These are phyloP conservation scores for Loripinus fragilis DNA, from an alignment of 2,888 invertebrate genomes.

Conservation along the genomic window DNA sequence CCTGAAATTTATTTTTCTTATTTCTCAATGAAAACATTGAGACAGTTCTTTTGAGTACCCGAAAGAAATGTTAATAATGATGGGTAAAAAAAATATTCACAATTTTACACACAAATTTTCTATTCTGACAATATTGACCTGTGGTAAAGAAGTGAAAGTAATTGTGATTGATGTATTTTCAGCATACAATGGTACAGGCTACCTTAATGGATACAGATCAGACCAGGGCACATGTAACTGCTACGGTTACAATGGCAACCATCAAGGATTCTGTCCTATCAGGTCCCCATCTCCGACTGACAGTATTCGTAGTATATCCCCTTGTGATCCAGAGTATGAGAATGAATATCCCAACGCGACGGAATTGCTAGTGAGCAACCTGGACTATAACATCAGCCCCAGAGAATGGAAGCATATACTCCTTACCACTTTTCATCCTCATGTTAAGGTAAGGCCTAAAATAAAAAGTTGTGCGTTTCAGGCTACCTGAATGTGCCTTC, in stretches of 20 bases:
- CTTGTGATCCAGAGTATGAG: constrained; percentile 49
- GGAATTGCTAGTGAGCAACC: constrained; percentile 86
- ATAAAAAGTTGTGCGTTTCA: too few relatives aligned
- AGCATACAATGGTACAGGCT: constrained; percentile 23
- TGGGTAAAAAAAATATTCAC: too few relatives aligned
- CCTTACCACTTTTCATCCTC: constrained; percentile 87
- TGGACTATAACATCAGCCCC: constrained; percentile 88
- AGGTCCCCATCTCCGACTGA: constrained; percentile 48
- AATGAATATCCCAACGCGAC: constrained; percentile 67
- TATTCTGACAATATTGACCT: too few relatives aligned
- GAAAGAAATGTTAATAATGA: too few relatives aligned
- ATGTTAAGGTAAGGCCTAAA: constrained; percentile 86
- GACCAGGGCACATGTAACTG: constrained; percentile 10
- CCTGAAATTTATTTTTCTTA: too few relatives aligned
- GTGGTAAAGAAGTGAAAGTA: too few relatives aligned
- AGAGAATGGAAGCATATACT: constrained; percentile 88
- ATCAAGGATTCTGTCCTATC: constrained; percentile 50
- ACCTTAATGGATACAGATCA: constrained; percentile 5
- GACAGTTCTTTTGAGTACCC: too few relatives aligned
- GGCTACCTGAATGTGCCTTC: too few relatives aligned
- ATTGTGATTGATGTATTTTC: too few relatives aligned
- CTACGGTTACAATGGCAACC: constrained; percentile 9
- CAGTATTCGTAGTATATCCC: constrained; percentile 38
- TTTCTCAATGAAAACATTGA: too few relatives aligned
- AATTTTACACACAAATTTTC: too few relatives aligned